These are phyloP conservation scores for Holothuria leucospilota DNA, from an alignment of 53 echinoderm and acorn worm species.

Conservation along the genomic window DNA sequence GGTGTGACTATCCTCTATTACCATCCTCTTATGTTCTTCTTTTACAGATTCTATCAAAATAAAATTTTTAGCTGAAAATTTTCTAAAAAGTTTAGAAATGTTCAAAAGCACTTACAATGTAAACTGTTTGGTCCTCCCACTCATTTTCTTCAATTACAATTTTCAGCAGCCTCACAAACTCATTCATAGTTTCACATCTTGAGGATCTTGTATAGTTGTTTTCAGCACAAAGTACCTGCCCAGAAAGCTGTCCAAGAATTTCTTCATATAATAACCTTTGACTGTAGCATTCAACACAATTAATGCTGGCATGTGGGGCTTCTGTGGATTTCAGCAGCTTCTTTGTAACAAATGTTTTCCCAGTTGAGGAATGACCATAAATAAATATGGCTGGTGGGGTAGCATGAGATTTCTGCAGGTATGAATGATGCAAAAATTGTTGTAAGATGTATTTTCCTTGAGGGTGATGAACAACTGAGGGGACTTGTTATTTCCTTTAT, in stretches of 20 bases:
- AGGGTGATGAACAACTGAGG: background rate
- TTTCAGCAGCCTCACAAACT: slow-evolving; percentile 81
- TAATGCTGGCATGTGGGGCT: slow-evolving; percentile 75
- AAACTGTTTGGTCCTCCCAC: slow-evolving; percentile 71
- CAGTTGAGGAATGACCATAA: slow-evolving; percentile 89
- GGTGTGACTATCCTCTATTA: too few species aligned
- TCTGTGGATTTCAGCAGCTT: slow-evolving; percentile 49
- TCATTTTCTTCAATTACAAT: slow-evolving; percentile 67
- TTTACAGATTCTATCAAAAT: too few species aligned
- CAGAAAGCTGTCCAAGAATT: slow-evolving; percentile 83
- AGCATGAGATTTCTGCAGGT: slow-evolving; percentile 65
- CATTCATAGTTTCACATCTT: slow-evolving; percentile 87
- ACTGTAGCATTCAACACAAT: slow-evolving; percentile 90
- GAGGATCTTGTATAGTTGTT: slow-evolving; percentile 77
- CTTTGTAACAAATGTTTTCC: slow-evolving; percentile 74
- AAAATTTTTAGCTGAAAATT: too few species aligned
- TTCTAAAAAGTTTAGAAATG: too few species aligned
- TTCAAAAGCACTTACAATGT: slow-evolving; percentile 75
- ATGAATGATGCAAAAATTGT: background rate
- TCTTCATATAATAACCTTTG: slow-evolving; percentile 82
- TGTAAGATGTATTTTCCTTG: background rate
- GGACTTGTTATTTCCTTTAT: too few species aligned
- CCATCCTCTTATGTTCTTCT: too few species aligned
- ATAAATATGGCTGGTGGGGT: slow-evolving; percentile 78
- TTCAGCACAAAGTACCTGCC: slow-evolving; percentile 64